Percentiles rank a stretch among this genome's conserved stretches.
phyloP scores from a whole-genome alignment of 1,140 invertebrate species.

The Eupristina koningsbergeri region DNA sequence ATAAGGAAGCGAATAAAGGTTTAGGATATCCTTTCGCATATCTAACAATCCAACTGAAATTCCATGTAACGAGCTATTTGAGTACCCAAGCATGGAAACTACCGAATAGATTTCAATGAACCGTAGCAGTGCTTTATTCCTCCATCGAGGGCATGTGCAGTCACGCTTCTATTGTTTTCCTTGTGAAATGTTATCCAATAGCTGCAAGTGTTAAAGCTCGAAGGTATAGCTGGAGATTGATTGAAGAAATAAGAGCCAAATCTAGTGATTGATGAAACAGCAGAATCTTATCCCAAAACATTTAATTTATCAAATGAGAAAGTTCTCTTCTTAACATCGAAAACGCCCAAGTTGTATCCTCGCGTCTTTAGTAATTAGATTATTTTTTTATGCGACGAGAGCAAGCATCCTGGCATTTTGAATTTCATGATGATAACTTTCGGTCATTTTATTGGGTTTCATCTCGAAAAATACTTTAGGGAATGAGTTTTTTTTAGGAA shows the following conservation, averaged over 20 bases:
- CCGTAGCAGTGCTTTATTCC: background rate
- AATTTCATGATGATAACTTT: background rate
- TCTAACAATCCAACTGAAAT: background rate
- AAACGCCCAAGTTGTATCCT: too few relatives aligned
- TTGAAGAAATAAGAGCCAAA: background rate
- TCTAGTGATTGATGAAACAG: background rate
- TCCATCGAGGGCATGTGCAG: background rate
- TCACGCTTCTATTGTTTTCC: background rate
- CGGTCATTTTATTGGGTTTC: background rate
- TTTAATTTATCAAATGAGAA: too few relatives aligned
- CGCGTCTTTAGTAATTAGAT: too few relatives aligned
- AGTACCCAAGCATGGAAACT: background rate
- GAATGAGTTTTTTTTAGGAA: too few relatives aligned
- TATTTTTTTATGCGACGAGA: background rate
- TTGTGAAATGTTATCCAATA: background rate
- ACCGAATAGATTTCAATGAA: conserved; percentile 1
- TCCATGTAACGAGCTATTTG: background rate
- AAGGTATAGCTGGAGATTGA: background rate
- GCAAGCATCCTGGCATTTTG: too few relatives aligned
- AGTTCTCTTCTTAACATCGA: too few relatives aligned
- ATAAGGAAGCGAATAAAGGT: background rate
- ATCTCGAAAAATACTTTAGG: too few relatives aligned
- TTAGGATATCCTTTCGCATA: background rate
- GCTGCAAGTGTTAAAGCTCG: background rate
- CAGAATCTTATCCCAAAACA: too few relatives aligned